These are phyloP conservation scores for Eubasilissa regina DNA, from an alignment of 1,140 invertebrate genomes.

Conservation along the genomic window DNA sequence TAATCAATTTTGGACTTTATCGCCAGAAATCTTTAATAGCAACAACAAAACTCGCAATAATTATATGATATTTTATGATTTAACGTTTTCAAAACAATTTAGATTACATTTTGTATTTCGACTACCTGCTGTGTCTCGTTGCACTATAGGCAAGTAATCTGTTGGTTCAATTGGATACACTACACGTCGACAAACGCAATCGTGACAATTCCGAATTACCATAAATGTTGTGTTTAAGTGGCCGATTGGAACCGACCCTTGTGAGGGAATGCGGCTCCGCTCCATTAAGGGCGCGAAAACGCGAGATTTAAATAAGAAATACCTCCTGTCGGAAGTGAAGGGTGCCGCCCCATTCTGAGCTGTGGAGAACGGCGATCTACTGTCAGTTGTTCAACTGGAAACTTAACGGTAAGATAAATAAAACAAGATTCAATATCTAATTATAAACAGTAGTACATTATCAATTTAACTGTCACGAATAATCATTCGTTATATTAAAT, in stretches of 20 bases:
- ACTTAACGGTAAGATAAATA: background rate
- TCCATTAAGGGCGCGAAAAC: constrained; percentile 35
- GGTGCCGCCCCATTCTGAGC: constrained; percentile 32
- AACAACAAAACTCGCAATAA: no score
- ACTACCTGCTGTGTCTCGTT: background rate
- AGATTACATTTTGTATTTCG: no score
- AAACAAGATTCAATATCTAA: background rate
- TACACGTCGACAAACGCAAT: no score
- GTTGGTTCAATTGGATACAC: no score
- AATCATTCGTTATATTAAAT: no score
- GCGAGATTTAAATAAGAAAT: constrained; percentile 47
- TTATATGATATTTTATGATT: no score
- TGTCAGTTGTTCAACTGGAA: background rate
- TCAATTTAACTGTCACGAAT: background rate
- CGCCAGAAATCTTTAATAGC: no score
- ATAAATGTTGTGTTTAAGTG: constrained; percentile 31
- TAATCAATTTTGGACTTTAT: no score
- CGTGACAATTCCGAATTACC: constrained; percentile 27
- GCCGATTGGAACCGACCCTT: background rate
- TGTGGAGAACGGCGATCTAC: background rate
- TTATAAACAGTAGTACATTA: background rate
- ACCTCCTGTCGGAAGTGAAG: constrained; percentile 46
- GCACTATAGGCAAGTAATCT: background rate
- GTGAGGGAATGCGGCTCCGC: constrained; percentile 26
- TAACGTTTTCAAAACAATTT: no score